These are phyloP conservation scores for Leptopilina myrica DNA, from an alignment of 2,888 invertebrate genomes.

Conservation along the genomic window DNA sequence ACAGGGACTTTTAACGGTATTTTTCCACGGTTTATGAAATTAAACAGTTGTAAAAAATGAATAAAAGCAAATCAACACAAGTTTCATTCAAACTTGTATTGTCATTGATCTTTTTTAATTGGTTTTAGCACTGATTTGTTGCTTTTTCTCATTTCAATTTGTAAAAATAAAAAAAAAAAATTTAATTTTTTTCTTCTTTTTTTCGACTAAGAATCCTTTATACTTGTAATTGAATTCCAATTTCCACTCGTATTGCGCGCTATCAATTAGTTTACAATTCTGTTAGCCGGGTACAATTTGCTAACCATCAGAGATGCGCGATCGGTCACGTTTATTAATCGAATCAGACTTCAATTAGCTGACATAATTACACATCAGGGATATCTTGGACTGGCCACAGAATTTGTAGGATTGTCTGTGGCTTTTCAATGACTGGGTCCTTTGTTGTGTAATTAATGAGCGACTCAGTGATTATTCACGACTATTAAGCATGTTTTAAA, in stretches of 20 bases:
- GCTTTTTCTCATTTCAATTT: too few relatives aligned
- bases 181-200: background rate
- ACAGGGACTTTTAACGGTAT: too few relatives aligned
- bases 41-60: too few relatives aligned
- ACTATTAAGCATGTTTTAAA: slow-evolving; percentile 26
- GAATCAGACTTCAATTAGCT: slow-evolving; percentile 68
- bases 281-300: slow-evolving; percentile 24
- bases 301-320: slow-evolving; percentile 53
- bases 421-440: slow-evolving; percentile 62
- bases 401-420: slow-evolving; percentile 57
- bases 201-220: slow-evolving; percentile 13
- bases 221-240: slow-evolving; percentile 23
- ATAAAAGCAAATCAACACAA: too few relatives aligned
- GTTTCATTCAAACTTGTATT: background rate
- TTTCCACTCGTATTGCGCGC: slow-evolving; percentile 11
- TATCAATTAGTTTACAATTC: slow-evolving; percentile 40
- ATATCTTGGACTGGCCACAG: slow-evolving; percentile 58
- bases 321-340: slow-evolving; percentile 67
- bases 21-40: too few relatives aligned
- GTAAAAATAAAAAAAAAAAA: background rate
- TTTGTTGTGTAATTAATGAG: slow-evolving; percentile 63
- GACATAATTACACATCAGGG: slow-evolving; percentile 65
- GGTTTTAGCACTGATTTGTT: too few relatives aligned
- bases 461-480: slow-evolving; percentile 17
- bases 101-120: too few relatives aligned